Base-by-base conservation (phyloP, 1,140 invertebrate species). In the Cardiocondyla obscurior region DNA sequence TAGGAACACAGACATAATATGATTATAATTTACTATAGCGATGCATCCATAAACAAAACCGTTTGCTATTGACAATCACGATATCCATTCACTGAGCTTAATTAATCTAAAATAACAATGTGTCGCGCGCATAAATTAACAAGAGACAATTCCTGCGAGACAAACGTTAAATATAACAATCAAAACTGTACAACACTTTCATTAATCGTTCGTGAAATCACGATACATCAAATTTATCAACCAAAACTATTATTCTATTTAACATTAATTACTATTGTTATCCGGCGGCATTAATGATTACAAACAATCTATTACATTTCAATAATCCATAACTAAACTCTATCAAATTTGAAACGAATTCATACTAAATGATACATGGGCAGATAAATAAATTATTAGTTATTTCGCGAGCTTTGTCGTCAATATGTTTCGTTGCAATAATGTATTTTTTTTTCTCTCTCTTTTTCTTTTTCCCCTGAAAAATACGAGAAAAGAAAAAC, bases 61-160 rank as follows among this genome's bases (percentile, higher is more conserved):
- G 39, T 64, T 67, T 79, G 74, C 74, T 79, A 79, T 79, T 49
- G 46, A 69, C 62, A 79, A 16, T 77, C 74, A 33, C 33, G 74
- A 39, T 77, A 53, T 14, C 39, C 62, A 42, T 67, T 77, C 44
- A 28, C 46, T 22, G 7, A 39, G 74, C 16, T 77, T 39, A 77
- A 77, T 77, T 79, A 79, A 79, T 79, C 74, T 49, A 49, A 42
- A 79, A 53, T 79, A 67, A 79, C 46, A 79, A 55, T 69, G 62
- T 79, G 74, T 67, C 62, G 39, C 22, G 16, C 12, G 46, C 46
- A 79, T 79, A 79, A 79, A 79, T 79, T 79, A 79, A 67, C 33
- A 67, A 65, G 74, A 49, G 36, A 42, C 62, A 67, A 79, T 69
- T 22, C 74, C 74, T 46, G 12, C 12, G 62, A 79, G 46, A 69